Conservation (phyloP, 2,888 invertebrate genomes). For the Aelia acuminata region DNA sequence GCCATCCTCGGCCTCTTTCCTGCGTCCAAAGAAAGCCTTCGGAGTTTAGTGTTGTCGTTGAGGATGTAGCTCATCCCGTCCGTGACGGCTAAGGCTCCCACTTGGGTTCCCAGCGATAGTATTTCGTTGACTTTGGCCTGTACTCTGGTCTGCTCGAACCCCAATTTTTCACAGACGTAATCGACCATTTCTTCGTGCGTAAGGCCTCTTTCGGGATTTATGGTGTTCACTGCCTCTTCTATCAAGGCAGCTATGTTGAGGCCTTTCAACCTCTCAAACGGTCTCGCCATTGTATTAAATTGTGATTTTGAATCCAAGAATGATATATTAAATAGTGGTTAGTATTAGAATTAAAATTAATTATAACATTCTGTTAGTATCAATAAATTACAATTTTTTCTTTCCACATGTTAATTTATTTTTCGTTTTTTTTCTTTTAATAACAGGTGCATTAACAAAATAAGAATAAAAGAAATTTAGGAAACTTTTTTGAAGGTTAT, state of each 20-base stretch:
- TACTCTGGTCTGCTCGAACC: background rate
- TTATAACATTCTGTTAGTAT: background rate
- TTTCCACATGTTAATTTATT: background rate
- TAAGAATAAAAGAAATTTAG: no score
- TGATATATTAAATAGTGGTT: background rate
- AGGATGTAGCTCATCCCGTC: background rate
- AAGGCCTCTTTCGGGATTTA: background rate
- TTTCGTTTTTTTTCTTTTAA: background rate
- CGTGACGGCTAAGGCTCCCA: background rate
- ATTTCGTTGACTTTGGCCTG: slow-evolving; percentile 9
- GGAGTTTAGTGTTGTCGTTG: slow-evolving; percentile 30
- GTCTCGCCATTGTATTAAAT: slow-evolving; percentile 9
- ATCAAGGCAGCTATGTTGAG: slow-evolving; percentile 7
- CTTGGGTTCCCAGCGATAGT: background rate
- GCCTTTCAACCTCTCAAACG: slow-evolving; percentile 14
- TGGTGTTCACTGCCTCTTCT: slow-evolving; percentile 13
- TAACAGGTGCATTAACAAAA: no score
- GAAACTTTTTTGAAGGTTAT: no score
- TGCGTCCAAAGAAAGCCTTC: background rate
- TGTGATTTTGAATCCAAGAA: background rate
- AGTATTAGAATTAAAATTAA: background rate
- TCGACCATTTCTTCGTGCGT: slow-evolving; percentile 41
- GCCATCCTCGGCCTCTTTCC: background rate
- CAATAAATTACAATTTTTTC: background rate
- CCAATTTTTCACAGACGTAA: background rate